Evolutionary conservation across 2,888 invertebrate species (phyloP), one percentile per base, ranked within the genome.

Genomic region (Cheilosia scutellata): DNA sequence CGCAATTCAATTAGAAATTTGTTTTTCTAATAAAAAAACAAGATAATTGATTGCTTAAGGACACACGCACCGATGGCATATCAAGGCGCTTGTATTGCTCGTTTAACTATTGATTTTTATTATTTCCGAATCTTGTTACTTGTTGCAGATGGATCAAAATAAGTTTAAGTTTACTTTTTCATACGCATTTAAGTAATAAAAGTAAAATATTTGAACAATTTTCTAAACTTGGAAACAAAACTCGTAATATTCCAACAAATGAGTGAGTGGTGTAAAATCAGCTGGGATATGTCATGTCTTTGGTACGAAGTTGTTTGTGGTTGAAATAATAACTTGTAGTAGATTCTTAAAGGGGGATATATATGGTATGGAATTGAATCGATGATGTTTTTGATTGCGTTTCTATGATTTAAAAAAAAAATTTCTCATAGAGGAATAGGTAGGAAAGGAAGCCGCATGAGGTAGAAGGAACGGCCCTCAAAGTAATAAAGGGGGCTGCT

Each of bases 1-100:
- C 84, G 84, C 84, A 76, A 84, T 84, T 66, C 55, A 66, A 79
- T 84, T 79, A 84, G 40, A 79, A 78, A 79, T 68, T 37, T 75
- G 37, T 49, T 82, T 65, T 33, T 51, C 9, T 33, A 33, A 11
- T 37, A 33, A 53, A 7, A 7, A 53, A 58, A 13, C 42, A 44
- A 4, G 53, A 16, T 40, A 65, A 20, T 49, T 51, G 44, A 75
- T 57, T 65, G 33, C 44, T 25, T 13, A 51, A 42, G 11, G 33
- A 2, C 31, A 57, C 49, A 65, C 60, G 40, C 37, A 49, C 55
- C 5, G 11, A 25, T 25, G 40, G 11, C 40, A 42, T 31, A 58
- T 40, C 40, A 0, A 65, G 42, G 33, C 27, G 0, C 0, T 4
- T 27, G 16, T 20, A 2, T 2, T n/a, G 7, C 20, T 20, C 20